A percentile compares a stretch with the other conserved stretches of the same genome.
phyloP scores from a whole-genome alignment of 1,140 invertebrate genomes.

The Monochamus saltuarius region DNA sequence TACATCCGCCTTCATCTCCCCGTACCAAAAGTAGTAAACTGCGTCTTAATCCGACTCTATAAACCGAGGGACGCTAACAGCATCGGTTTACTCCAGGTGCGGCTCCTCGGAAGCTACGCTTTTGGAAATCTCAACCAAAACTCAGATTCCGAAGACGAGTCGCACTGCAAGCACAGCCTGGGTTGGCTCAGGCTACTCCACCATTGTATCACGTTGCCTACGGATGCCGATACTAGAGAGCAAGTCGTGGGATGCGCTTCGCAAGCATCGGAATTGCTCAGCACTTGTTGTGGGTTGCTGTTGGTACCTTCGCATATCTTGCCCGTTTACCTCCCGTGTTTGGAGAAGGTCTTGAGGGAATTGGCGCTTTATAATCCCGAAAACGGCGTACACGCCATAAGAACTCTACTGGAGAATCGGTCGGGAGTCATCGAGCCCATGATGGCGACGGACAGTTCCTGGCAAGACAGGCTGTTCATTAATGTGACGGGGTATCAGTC shows the following conservation, averaged over 20 bases:
- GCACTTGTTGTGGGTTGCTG: slow-evolving; percentile 73
- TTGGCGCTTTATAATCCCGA: slow-evolving; percentile 62
- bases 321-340: slow-evolving; percentile 62
- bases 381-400: slow-evolving; percentile 61
- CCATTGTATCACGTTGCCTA: slow-evolving; percentile 63
- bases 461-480: slow-evolving; percentile 40
- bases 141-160: slow-evolving; percentile 44
- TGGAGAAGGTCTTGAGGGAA: slow-evolving; percentile 64
- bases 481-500: slow-evolving; percentile 59
- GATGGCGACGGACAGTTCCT: slow-evolving; percentile 34
- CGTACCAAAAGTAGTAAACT: slow-evolving; percentile 76
- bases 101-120: slow-evolving; percentile 78
- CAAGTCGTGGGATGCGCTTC: slow-evolving; percentile 61
- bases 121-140: slow-evolving; percentile 58
- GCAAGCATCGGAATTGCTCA: slow-evolving; percentile 65
- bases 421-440: slow-evolving; percentile 41
- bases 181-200: slow-evolving; percentile 69
- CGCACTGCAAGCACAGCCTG: slow-evolving; percentile 45
- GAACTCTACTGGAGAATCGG: slow-evolving; percentile 60
- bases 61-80: slow-evolving; percentile 84
- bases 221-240: slow-evolving; percentile 49
- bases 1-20: slow-evolving; percentile 80
- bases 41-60: slow-evolving; percentile 67
- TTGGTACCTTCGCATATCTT: slow-evolving; percentile 66
- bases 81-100: slow-evolving; percentile 84